These are phyloP conservation scores for Melanerpes aurifrons DNA, from an alignment of 2,113 vertebrate genomes.

Conservation along the genomic window DNA sequence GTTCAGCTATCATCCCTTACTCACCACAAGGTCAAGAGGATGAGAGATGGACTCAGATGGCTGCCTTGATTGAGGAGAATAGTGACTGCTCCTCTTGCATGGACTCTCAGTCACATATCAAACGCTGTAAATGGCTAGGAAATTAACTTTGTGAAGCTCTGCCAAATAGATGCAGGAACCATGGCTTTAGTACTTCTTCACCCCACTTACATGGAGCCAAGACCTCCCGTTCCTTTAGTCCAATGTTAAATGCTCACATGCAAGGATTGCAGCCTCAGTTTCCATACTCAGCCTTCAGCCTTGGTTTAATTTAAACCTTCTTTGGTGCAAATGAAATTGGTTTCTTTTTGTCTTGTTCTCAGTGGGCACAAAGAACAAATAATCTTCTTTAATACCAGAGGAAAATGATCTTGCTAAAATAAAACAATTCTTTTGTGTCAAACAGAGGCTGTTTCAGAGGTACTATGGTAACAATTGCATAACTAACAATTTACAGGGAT, in stretches of 20 bases:
- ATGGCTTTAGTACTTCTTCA: background rate
- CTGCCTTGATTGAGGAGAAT: too few species aligned
- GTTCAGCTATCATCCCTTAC: background rate
- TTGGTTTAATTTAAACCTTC: background rate
- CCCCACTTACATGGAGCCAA: background rate
- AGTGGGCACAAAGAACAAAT: background rate
- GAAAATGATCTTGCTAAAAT: background rate
- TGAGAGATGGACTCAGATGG: too few species aligned
- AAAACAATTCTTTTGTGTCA: background rate
- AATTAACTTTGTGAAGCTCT: background rate
- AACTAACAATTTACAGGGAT: background rate
- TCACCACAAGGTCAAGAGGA: background rate
- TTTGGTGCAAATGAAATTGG: background rate
- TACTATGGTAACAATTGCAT: background rate
- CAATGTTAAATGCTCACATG: background rate
- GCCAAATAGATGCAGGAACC: background rate
- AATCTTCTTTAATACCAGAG: background rate
- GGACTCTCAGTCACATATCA: rapidly evolving
- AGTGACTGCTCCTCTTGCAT: background rate
- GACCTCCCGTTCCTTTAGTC: background rate
- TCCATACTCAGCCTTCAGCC: background rate
- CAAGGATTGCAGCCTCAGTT: background rate
- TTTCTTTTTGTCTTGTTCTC: background rate
- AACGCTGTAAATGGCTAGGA: background rate
- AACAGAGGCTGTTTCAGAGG: background rate